Conservation (phyloP, 2,888 invertebrate genomes). For the Synergus gifuensis region DNA sequence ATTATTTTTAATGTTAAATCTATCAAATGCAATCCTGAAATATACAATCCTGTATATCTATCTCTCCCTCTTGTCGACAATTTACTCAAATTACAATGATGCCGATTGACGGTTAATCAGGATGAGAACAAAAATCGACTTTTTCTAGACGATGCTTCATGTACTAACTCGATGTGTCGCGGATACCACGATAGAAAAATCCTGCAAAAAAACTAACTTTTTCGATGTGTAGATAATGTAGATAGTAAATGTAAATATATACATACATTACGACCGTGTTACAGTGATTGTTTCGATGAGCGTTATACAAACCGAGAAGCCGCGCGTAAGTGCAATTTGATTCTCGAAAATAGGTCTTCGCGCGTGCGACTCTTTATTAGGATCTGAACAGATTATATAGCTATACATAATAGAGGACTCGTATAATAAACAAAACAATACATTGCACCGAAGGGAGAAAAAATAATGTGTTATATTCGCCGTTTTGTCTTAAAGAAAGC, state of each 20-base stretch:
- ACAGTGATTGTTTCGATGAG: conserved; percentile 61
- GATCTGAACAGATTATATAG: conserved; percentile 46
- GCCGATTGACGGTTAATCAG: conserved; percentile 5
- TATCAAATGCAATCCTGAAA: not conserved
- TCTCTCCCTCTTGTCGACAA: conserved; percentile 6
- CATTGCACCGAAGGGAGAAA: conserved; percentile 48
- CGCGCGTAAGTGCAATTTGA: conserved; percentile 31
- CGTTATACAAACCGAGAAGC: conserved; percentile 27
- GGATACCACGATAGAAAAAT: conserved; percentile 37
- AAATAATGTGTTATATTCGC: conserved; percentile 13
- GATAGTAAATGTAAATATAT: conserved; percentile 77
- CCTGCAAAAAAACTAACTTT: conserved; percentile 70
- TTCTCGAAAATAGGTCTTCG: not conserved
- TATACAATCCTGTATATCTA: not conserved
- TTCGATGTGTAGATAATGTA: conserved; percentile 78
- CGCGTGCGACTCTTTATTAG: conserved; percentile 25
- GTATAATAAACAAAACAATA: conserved; percentile 44
- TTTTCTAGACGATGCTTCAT: conserved; percentile 24
- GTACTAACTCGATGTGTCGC: conserved; percentile 36
- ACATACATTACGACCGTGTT: conserved; percentile 69
- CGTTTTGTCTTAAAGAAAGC: not conserved
- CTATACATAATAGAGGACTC: conserved; percentile 35
- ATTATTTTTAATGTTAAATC: conserved; percentile 47
- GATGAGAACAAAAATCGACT: not conserved
- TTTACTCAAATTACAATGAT: conserved; percentile 32